Evolutionary conservation across 35 echinoderm and acorn worm species (phyloP), one percentile per base, ranked within the genome.

Genomic region (Apostichopus californicus): DNA sequence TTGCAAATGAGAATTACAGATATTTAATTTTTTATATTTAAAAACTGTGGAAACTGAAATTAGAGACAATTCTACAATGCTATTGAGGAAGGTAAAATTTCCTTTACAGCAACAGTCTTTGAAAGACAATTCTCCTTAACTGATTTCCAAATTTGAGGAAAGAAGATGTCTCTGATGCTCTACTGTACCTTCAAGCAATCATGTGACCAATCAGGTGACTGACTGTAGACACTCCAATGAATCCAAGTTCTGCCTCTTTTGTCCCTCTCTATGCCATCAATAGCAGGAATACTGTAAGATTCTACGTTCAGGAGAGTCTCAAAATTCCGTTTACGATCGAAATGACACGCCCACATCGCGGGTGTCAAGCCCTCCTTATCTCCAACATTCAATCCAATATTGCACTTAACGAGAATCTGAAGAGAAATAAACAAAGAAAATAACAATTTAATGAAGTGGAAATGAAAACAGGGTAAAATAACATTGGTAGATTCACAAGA

Each of bases 281-380:
- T 55, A 72, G 95, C 96, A 53, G 93, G 91, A 55, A 98, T 92
- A 24, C 64, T 90, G 55, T 98, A 87, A 25, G 84, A 85, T 87
- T 73, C 70, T 22, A 65, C 55, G 56, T 85, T 77, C 6, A 91
- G 58, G 6, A 98, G 78, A 12, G 91, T 77, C 23, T 98, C 96
- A 92, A 98, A 94, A 58, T 98, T 95, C 54, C 66, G 75, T 80
- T 95, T 95, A 22, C 95, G 88, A 81, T 98, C 96, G 18, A 92
- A 91, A 59, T 87, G 94, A 80, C 96, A 98, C 9, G 96, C 94
- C 96, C 96, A 98, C 96, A 98, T 98, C 26, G 96, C 94, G 56
- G 96, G 94, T 28, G 96, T 98, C 54, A 98, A 87, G 1, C 96
- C 94, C 24, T 98, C 96, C 54, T 87, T 61, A 54, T 98, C 96